Evolutionary conservation across 2,113 vertebrate genomes (phyloP), one percentile per base, ranked within the genome.

Genomic region (Tupaia tana): DNA sequence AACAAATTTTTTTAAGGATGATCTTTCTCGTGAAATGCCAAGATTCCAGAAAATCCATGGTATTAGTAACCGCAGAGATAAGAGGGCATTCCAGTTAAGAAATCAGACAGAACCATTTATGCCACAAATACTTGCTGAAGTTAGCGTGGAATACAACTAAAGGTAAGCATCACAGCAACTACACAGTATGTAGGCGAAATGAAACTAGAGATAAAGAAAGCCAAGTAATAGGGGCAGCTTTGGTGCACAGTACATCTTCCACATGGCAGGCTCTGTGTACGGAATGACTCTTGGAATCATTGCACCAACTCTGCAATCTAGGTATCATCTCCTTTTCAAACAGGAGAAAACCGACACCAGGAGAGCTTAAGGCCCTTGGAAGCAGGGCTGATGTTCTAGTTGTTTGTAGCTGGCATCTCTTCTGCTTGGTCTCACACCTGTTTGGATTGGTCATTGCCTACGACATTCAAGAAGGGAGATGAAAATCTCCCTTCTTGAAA

Each of bases 31-130:
- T 58, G 70, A 92, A 89, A 84, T 64, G 24, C 70, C 83, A 67
- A 24, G n/a, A 85, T 79, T 90, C 95, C 67, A 31, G 79, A 84
- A 94, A 97, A 91, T 15, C 27, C 70, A 58, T 6, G 20, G 13
- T 24, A 29, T 81, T 88, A 13, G 4, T 59, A 24, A 71, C n/a
- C 31, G 88, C 58, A 66, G 56, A 87, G 58, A 67, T 43, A 77
- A 90, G 61, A 84, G 29, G 67, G 67, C 10, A 29, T 91, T 86
- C 43, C 11, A 29, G 79, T 20, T 79, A 84, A 87, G 63, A 88
- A 85, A 90, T 25, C 73, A 67, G 84, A 91, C 24, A 86, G 89
- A 96, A 18, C 80, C 67, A 88, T 6, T 29, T 15, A 8, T 24
- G 80, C 56, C 66, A 74, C 20, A 87, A 90, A 71, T 13, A 52